A percentile compares a stretch with the other conserved stretches of the same genome.
Conservation (phyloP, 1,140 invertebrate species). For the Eriocheir sinensis region DNA sequence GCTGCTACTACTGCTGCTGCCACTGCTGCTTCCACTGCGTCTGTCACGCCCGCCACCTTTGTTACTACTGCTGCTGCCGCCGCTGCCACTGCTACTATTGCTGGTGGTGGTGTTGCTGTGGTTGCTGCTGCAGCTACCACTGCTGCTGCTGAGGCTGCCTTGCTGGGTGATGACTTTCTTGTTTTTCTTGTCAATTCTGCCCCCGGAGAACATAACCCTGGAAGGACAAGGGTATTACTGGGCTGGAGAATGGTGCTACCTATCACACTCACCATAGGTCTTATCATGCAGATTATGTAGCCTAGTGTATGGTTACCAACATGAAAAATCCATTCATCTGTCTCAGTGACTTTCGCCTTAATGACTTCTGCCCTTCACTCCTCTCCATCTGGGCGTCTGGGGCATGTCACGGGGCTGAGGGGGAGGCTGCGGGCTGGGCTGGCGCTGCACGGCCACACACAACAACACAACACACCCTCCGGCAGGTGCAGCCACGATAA, state of each 20-base stretch:
- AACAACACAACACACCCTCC: neutral
- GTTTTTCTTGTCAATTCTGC: conserved; percentile 58
- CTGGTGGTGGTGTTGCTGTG: conserved; percentile 27
- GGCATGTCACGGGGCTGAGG: neutral
- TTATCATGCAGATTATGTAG: too few species aligned
- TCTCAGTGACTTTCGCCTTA: too few species aligned
- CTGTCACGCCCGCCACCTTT: conserved; percentile 30
- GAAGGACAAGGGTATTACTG: too few species aligned
- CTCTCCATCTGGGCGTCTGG: too few species aligned
- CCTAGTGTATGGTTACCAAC: too few species aligned
- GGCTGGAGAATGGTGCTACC: too few species aligned
- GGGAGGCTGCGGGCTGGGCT: neutral
- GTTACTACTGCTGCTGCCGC: conserved; percentile 44
- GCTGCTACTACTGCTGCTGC: conserved; percentile 43
- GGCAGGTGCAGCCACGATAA: too few species aligned
- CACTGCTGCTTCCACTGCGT: neutral
- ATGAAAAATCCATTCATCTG: too few species aligned
- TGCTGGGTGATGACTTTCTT: conserved; percentile 44
- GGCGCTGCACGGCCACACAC: too few species aligned
- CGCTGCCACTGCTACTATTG: conserved; percentile 47
- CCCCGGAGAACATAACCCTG: conserved; percentile 77
- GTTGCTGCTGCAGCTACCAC: conserved; percentile 52
- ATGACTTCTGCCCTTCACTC: too few species aligned
- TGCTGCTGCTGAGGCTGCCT: conserved; percentile 49
- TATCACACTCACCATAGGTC: too few species aligned